Evolutionary conservation across 2,113 vertebrate species (phyloP), one percentile per base, ranked within the genome.

Genomic region (Sebastes fasciatus): DNA sequence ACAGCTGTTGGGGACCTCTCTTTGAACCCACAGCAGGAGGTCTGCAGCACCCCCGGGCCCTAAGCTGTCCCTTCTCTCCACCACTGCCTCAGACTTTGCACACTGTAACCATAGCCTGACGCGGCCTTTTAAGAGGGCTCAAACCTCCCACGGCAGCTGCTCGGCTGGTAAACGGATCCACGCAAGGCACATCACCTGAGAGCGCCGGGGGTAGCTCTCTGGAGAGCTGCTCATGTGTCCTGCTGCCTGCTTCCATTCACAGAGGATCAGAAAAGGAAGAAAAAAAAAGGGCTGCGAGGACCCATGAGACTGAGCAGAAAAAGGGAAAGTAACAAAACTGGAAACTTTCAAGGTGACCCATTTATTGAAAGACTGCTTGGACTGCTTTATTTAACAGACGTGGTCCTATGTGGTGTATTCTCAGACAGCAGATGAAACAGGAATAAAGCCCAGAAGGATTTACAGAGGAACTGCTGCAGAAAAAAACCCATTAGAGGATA

Each of bases 1-100:
- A 91, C 94, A 94, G 94, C 94, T 95, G 94, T 86, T 76, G 84
- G 81, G 91, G 89, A 93, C 94, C 95, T 94, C 90, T 91, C 84
- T 85, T 84, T 96, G 94, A 95, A 95, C 94, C 73, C 94, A 83
- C 83, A 34, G 92, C 89, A 90, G 93, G 89, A 92, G 93, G 91
- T 85, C 89, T 74, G 70, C 68, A 57, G 74, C 80, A 86, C 73
- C 77, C 70, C 79, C 83, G 43, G 87, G 76, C 70, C 86, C 51
- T 84, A 77, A 85, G 75, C 69, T 58, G 55, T 62, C 72, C 82
- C 60, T 84, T 62, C 75, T 80, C 83, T 83, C 51, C 84, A 80
- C 77, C 66, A 21, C 77, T 74, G 54, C 82, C 68, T 78, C 88
- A 55, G 74, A 78, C 84, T 79, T 67, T 73, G 74, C 62, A 54